Conservation (phyloP, 2,113 vertebrate species). For the Daphoenositta chrysoptera region DNA sequence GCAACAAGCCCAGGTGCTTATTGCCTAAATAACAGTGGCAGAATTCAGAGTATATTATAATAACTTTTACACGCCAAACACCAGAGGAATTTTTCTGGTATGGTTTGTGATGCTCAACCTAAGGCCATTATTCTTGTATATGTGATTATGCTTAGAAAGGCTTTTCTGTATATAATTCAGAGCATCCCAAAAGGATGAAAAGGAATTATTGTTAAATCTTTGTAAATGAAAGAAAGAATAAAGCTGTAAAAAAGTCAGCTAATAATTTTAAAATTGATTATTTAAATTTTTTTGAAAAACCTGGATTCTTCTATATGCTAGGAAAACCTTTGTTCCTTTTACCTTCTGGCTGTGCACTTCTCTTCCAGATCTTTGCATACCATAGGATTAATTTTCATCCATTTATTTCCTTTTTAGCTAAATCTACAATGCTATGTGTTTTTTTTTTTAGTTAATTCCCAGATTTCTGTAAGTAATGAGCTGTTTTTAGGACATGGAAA, state of each 20-base stretch:
- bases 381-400: not conserved
- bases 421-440: not conserved
- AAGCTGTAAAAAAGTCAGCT: not conserved
- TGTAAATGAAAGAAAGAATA: not conserved
- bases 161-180: not conserved
- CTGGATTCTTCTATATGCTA: not conserved
- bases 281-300: not conserved
- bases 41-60: not conserved
- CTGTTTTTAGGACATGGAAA: not conserved
- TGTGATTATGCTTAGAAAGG: not conserved
- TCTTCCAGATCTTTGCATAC: not conserved
- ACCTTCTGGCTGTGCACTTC: not conserved
- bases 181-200: slow-evolving; percentile 4
- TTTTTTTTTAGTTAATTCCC: not conserved
- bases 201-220: slow-evolving; percentile 30
- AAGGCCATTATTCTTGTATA: not conserved
- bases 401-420: not conserved
- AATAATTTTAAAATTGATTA: not conserved
- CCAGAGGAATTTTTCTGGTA: not conserved
- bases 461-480: not conserved
- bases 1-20: not conserved
- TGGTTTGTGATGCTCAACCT: not conserved
- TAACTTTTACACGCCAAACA: not conserved
- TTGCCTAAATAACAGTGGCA: not conserved
- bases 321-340: not conserved